Percentiles rank a stretch among this genome's conserved stretches.
phyloP scores from a whole-genome alignment of 2,797 vertebrate species.

The Kryptolebias ocellatus region DNA sequence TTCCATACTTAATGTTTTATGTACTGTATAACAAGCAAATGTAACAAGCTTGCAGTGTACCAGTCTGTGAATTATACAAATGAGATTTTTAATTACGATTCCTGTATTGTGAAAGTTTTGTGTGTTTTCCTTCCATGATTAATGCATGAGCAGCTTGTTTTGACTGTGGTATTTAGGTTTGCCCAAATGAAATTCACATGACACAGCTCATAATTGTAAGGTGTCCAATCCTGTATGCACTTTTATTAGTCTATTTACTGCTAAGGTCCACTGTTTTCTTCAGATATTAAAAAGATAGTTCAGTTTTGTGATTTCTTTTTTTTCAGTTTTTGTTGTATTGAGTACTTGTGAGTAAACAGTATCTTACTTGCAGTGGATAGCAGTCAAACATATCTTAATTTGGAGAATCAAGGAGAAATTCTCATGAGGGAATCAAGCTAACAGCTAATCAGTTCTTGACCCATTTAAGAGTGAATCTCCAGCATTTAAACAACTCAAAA shows the following conservation, averaged over 20 bases:
- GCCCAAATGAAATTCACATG: constrained; percentile 58
- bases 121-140: constrained; percentile 59
- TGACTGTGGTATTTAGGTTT: constrained; percentile 62
- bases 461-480: background rate
- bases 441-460: too few species aligned
- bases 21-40: constrained; percentile 46
- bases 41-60: constrained; percentile 54
- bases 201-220: constrained; percentile 33
- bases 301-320: background rate
- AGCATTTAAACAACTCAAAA: background rate
- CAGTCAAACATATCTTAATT: background rate
- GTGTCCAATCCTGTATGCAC: constrained; percentile 36
- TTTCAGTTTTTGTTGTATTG: background rate
- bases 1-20: constrained; percentile 66
- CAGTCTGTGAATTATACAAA: constrained; percentile 65
- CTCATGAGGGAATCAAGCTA: too few species aligned
- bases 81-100: constrained; percentile 76
- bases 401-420: background rate
- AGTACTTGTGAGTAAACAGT: background rate
- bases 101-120: constrained; percentile 56
- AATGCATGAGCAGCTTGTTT: constrained; percentile 71
- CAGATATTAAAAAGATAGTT: constrained; percentile 43
- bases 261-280: constrained; percentile 47
- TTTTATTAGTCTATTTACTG: constrained; percentile 54
- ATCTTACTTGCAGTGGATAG: background rate